Evolutionary conservation across 2,797 vertebrate genomes (phyloP).

Genomic region (Epinephelus malabaricus): DNA sequence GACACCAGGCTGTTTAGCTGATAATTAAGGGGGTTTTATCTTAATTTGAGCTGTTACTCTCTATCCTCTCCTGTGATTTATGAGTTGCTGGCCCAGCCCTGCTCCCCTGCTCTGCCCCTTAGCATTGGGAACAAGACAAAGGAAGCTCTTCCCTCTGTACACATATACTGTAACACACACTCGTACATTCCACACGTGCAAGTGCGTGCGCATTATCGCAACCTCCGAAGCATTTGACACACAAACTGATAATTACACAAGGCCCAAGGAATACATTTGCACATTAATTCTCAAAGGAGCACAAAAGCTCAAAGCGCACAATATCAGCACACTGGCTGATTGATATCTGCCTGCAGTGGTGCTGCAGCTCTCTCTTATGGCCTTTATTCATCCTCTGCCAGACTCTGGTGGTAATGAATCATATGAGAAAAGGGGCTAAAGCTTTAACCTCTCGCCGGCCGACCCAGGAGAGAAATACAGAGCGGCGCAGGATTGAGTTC

Average conservation of each 20-base stretch:
- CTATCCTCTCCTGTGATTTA: slow-evolving; percentile 89
- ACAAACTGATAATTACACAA: slow-evolving; percentile 42
- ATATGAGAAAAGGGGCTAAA: slow-evolving; percentile 56
- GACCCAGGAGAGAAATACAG: slow-evolving; percentile 58
- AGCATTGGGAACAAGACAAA: slow-evolving; percentile 80
- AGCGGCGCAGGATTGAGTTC: slow-evolving; percentile 73
- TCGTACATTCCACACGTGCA: slow-evolving; percentile 28
- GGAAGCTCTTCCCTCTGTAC: slow-evolving; percentile 60
- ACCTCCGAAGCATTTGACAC: slow-evolving; percentile 35
- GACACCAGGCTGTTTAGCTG: slow-evolving; percentile 86
- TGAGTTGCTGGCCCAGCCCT: slow-evolving; percentile 72
- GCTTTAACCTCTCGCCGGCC: slow-evolving; percentile 72
- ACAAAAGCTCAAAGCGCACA: slow-evolving; percentile 37
- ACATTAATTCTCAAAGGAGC: slow-evolving; percentile 28
- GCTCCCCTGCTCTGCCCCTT: slow-evolving; percentile 78
- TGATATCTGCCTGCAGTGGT: slow-evolving; percentile 58
- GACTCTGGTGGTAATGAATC: slow-evolving; percentile 66
- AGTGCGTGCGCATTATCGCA: slow-evolving; percentile 30
- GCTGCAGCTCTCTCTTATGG: slow-evolving; percentile 53
- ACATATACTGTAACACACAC: slow-evolving; percentile 34
- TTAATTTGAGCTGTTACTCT: slow-evolving; percentile 91
- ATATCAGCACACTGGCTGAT: slow-evolving; percentile 50
- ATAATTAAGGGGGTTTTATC: slow-evolving; percentile 89
- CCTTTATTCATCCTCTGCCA: slow-evolving; percentile 54
- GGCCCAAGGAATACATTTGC: slow-evolving; percentile 44